Evolutionary conservation across 2,113 vertebrate genomes (phyloP).

Genomic region (Loxodonta africana): DNA sequence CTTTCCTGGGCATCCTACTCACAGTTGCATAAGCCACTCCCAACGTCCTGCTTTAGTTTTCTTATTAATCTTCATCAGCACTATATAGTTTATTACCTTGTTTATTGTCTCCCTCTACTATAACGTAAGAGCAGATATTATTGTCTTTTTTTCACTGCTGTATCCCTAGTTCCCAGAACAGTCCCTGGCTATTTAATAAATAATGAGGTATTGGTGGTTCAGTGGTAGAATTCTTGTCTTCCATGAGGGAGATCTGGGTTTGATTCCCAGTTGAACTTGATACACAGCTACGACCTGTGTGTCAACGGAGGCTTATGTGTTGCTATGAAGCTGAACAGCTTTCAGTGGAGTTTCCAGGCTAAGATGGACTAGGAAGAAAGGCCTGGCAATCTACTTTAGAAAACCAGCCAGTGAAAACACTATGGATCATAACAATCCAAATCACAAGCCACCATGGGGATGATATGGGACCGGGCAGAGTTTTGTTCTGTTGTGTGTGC

Average conservation of each 20-base stretch:
- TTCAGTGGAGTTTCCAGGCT: neutral
- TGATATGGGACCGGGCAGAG: neutral
- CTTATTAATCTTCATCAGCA: neutral
- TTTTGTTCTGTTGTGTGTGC: neutral
- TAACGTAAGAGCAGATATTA: neutral
- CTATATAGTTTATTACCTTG: neutral
- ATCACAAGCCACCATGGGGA: neutral
- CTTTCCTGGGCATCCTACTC: neutral
- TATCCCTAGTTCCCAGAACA: neutral
- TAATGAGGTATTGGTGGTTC: neutral
- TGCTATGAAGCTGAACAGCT: neutral
- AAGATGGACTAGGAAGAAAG: neutral
- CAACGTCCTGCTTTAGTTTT: neutral
- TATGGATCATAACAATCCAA: neutral
- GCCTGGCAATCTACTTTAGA: neutral
- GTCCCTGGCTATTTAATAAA: neutral
- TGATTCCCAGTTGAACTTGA: neutral
- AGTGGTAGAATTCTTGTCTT: neutral
- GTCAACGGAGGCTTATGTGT: neutral
- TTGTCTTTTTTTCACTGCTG: neutral
- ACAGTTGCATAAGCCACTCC: neutral
- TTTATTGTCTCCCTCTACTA: slow-evolving; percentile 29
- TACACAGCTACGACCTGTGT: neutral
- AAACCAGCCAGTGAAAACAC: neutral
- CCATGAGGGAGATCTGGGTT: neutral